These are phyloP conservation scores for Limnephilus auricula DNA, from an alignment of 2,888 invertebrate species.

Conservation along the genomic window DNA sequence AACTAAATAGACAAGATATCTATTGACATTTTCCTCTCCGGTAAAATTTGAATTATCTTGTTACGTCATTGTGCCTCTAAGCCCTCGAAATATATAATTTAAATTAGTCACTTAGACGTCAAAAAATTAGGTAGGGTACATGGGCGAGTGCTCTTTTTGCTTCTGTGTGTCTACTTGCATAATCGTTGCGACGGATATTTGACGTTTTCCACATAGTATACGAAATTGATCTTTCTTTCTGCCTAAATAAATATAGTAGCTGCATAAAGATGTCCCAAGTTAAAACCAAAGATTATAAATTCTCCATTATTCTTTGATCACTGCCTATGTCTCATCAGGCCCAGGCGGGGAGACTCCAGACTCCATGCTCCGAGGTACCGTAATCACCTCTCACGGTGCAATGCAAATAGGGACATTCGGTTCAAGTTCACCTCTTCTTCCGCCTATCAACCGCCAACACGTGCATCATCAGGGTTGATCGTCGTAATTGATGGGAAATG, in stretches of 20 bases:
- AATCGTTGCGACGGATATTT: not conserved
- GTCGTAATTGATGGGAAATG: not conserved
- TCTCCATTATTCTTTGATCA: not conserved
- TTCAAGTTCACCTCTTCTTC: not conserved
- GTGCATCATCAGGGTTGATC: not conserved
- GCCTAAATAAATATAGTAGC: no score
- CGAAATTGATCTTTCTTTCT: no score
- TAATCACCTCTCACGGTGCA: slow-evolving; percentile 14
- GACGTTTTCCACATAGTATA: not conserved
- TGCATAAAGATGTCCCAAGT: not conserved
- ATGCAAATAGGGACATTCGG: slow-evolving; percentile 35
- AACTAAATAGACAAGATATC: no score
- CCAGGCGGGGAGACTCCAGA: slow-evolving; percentile 22
- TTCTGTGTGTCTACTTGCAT: no score
- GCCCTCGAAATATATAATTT: no score
- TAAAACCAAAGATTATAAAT: not conserved
- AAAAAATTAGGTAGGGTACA: no score
- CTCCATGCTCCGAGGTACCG: not conserved
- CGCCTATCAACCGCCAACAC: not conserved
- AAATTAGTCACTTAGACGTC: no score
- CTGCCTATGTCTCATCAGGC: slow-evolving; percentile 15
- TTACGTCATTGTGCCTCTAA: no score
- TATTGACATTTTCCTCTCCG: no score
- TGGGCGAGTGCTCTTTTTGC: no score
- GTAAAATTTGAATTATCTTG: no score